A percentile compares a stretch with the other conserved stretches of the same genome.
Conservation (phyloP, 2,797 vertebrate genomes). For the Melanotaenia parkinsoni region DNA sequence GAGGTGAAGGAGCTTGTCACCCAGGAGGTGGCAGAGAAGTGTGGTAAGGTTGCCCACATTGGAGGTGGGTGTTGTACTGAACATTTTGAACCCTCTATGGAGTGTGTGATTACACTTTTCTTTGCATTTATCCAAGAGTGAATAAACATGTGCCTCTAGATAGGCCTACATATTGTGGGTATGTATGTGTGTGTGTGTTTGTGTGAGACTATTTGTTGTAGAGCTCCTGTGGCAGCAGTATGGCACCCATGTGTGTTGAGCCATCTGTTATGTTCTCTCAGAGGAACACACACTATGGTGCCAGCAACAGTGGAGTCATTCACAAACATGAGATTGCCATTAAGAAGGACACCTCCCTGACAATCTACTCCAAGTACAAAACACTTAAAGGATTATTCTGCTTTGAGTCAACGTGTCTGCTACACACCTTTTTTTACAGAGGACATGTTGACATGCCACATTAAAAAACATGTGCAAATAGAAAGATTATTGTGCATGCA, state of each 20-base stretch:
- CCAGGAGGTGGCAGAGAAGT: conserved; percentile 84
- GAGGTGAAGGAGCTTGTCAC: conserved; percentile 88
- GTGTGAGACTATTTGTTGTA: conserved; percentile 55
- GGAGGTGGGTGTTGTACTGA: conserved; percentile 6
- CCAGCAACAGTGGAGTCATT: conserved; percentile 71
- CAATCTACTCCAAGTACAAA: conserved; percentile 3
- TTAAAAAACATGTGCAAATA: background rate
- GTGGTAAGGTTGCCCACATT: conserved; percentile 81
- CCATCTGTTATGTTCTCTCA: conserved; percentile 86
- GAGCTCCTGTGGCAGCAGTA: conserved; percentile 73
- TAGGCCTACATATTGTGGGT: conserved; percentile 33
- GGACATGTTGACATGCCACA: conserved; percentile 1
- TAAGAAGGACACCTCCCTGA: conserved; percentile 39
- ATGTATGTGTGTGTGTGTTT: conserved; percentile 21
- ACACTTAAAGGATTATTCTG: conserved; percentile 24
- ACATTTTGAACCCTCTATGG: conserved; percentile 24
- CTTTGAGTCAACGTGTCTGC: background rate
- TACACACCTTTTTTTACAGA: background rate
- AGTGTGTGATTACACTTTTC: conserved; percentile 4
- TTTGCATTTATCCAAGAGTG: conserved; percentile 15
- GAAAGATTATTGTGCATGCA: background rate
- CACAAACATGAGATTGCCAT: conserved; percentile 67
- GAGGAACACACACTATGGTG: conserved; percentile 75
- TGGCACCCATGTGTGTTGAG: conserved; percentile 74
- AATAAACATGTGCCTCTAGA: conserved; percentile 28